Conservation (phyloP, 2,797 vertebrate species). For the Eptatretus atami region DNA sequence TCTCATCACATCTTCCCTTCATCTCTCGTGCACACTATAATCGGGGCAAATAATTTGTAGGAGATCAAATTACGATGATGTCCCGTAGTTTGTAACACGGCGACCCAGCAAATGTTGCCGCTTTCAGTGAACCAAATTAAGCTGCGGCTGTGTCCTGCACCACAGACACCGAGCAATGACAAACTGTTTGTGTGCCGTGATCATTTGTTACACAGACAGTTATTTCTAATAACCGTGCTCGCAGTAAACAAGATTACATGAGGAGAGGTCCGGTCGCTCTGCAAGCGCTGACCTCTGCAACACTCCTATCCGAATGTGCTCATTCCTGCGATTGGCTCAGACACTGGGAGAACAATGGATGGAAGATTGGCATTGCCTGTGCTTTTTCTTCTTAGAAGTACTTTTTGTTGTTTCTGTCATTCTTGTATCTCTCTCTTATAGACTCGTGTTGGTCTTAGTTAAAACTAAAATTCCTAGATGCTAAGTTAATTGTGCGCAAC, state of each 20-base stretch:
- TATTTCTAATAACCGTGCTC: slow-evolving; percentile 4
- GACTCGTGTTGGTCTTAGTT: too few species aligned
- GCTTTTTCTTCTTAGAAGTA: too few species aligned
- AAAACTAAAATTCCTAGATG: too few species aligned
- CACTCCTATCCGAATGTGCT: too few species aligned
- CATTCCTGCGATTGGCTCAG: too few species aligned
- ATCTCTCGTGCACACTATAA: not conserved
- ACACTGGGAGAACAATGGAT: too few species aligned
- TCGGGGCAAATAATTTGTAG: slow-evolving; percentile 5
- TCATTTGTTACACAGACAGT: slow-evolving; percentile 5
- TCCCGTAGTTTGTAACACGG: slow-evolving; percentile 4
- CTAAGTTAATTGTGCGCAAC: too few species aligned
- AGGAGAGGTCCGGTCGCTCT: not conserved
- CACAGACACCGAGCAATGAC: not conserved
- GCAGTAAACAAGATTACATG: not conserved
- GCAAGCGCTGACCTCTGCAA: not conserved
- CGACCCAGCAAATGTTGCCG: not conserved
- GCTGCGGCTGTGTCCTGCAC: too few species aligned
- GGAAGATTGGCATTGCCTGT: too few species aligned
- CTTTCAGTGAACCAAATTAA: too few species aligned
- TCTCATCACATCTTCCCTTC: not conserved
- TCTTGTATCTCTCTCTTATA: too few species aligned
- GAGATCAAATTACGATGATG: slow-evolving; percentile 2
- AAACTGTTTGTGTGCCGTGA: not conserved
- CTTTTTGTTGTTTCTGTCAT: too few species aligned